Conservation (phyloP, 2,113 vertebrate genomes). For the Excalfactoria chinensis region DNA sequence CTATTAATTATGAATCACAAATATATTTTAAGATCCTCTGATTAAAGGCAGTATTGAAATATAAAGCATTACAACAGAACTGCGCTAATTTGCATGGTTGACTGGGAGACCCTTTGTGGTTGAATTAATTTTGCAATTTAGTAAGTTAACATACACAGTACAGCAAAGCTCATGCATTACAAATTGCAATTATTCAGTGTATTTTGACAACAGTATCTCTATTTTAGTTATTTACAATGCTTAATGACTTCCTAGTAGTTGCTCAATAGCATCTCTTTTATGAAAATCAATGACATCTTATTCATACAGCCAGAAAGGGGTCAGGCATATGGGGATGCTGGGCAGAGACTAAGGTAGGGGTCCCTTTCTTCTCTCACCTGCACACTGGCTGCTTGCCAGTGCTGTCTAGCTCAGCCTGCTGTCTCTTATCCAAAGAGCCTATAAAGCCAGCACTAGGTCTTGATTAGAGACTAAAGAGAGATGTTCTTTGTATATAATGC, state of each 20-base stretch:
- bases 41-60: constrained; percentile 16
- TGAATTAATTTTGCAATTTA: constrained; percentile 46
- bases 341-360: not conserved
- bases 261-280: not conserved
- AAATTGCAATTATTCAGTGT: constrained; percentile 3
- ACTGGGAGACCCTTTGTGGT: constrained; percentile 2
- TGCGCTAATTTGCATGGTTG: not conserved
- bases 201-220: constrained; percentile 9
- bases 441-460: not conserved
- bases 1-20: constrained; percentile 8
- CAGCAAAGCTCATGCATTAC: constrained; percentile 20
- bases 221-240: constrained; percentile 29
- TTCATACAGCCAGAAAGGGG: not conserved
- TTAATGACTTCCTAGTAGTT: constrained; percentile 26
- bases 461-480: not conserved
- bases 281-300: not conserved
- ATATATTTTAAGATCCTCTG: constrained; percentile 10
- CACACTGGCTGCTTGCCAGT: not conserved
- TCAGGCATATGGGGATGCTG: not conserved
- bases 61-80: constrained; percentile 9
- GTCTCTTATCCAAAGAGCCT: not conserved
- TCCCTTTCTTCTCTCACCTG: constrained; percentile 41
- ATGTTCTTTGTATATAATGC: not conserved
- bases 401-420: not conserved
- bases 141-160: not conserved